These are phyloP conservation scores for Protaetia brevitarsis DNA, from an alignment of 1,140 invertebrate genomes.

Conservation along the genomic window DNA sequence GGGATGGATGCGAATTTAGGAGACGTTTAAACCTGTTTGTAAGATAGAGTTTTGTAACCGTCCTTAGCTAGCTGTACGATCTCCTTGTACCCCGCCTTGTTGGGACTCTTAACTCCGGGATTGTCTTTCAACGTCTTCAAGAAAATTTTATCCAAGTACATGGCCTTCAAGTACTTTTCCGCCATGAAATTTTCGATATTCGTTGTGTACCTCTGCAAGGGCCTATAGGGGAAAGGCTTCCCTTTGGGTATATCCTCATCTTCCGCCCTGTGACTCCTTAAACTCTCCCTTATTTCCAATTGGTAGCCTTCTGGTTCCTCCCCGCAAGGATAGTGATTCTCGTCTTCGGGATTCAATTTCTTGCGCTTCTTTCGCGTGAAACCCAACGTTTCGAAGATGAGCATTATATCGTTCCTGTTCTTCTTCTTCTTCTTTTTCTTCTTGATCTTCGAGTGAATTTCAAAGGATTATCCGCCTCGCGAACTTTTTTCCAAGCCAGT, in stretches of 20 bases:
- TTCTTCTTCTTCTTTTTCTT: slow-evolving; percentile 44
- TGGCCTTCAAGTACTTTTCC: slow-evolving; percentile 55
- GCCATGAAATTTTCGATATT: slow-evolving; percentile 51
- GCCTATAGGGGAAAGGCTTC: slow-evolving; percentile 38
- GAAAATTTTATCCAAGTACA: slow-evolving; percentile 56
- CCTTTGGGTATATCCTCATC: slow-evolving; percentile 32
- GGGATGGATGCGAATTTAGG: background rate
- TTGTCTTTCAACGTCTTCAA: slow-evolving; percentile 49
- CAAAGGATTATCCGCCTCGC: slow-evolving; percentile 49
- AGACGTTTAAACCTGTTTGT: slow-evolving; percentile 40
- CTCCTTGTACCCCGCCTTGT: slow-evolving; percentile 49
- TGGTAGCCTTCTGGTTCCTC: slow-evolving; percentile 20
- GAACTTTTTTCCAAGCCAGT: slow-evolving; percentile 43
- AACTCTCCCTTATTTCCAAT: slow-evolving; percentile 45
- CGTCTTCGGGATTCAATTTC: background rate
- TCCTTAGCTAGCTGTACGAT: slow-evolving; percentile 48
- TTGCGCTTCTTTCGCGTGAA: slow-evolving; percentile 8
- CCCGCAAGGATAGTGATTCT: slow-evolving; percentile 9
- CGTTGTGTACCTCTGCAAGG: slow-evolving; percentile 51
- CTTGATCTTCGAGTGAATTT: slow-evolving; percentile 48
- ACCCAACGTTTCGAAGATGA: slow-evolving; percentile 19
- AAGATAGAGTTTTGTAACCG: slow-evolving; percentile 49
- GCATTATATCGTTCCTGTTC: slow-evolving; percentile 31
- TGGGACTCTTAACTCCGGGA: slow-evolving; percentile 51
- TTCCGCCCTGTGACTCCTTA: slow-evolving; percentile 45